phyloP scores from a whole-genome alignment of 2,888 invertebrate genomes.

The Ornithoptera alexandrae region DNA sequence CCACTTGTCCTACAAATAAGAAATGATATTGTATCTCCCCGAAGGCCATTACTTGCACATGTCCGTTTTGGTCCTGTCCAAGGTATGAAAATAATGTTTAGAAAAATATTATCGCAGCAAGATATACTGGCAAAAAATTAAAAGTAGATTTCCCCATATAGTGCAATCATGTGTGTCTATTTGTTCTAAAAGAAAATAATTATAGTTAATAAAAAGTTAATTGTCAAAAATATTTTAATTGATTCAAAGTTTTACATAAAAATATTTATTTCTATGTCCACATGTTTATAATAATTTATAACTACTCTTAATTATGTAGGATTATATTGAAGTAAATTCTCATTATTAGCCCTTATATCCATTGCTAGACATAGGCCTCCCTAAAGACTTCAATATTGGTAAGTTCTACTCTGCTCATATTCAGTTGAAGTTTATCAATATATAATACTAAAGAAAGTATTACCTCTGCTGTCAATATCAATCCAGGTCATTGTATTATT shows the following conservation, averaged over 20 bases:
- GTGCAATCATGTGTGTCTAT: neutral
- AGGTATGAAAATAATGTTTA: conserved; percentile 60
- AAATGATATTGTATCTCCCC: conserved; percentile 83
- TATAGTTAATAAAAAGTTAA: neutral
- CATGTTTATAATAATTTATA: too few relatives aligned
- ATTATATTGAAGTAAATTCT: too few relatives aligned
- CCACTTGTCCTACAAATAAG: conserved; percentile 82
- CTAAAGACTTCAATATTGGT: too few relatives aligned
- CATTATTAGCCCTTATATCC: too few relatives aligned
- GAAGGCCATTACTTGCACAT: conserved; percentile 83
- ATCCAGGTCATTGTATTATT: too few relatives aligned
- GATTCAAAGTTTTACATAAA: neutral
- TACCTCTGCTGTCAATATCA: too few relatives aligned
- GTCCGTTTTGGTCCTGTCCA: conserved; percentile 91
- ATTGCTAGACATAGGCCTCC: too few relatives aligned
- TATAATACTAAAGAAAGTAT: too few relatives aligned
- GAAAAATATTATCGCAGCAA: neutral
- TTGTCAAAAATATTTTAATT: neutral
- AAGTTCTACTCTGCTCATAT: too few relatives aligned
- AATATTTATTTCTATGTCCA: neutral
- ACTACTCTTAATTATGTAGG: too few relatives aligned
- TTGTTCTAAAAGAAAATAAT: neutral
- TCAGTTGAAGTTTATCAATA: too few relatives aligned
- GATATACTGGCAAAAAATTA: neutral
- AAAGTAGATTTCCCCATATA: neutral